Conservation (phyloP, 2,113 vertebrate genomes). For the Antidorcas marsupialis region DNA sequence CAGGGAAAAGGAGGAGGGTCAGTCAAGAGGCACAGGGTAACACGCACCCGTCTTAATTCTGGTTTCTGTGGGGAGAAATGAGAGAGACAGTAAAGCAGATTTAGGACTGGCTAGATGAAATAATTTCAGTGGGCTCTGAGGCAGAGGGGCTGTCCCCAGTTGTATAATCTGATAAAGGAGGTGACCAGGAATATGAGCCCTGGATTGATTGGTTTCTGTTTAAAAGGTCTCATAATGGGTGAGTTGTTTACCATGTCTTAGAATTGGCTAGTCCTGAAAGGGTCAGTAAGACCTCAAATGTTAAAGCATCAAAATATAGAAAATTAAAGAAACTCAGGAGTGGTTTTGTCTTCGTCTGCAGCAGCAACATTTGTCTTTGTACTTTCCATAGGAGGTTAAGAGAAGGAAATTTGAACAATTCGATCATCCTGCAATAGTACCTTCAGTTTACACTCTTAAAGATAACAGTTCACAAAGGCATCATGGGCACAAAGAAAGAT, state of each 20-base stretch:
- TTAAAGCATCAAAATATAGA: not conserved
- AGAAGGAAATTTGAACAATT: not conserved
- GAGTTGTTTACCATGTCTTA: not conserved
- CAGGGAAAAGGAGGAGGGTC: not conserved
- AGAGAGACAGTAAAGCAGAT: not conserved
- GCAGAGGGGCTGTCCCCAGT: not conserved
- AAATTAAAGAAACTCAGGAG: not conserved
- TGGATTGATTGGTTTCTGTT: not conserved
- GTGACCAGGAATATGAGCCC: not conserved
- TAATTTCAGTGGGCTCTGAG: not conserved
- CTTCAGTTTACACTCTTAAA: not conserved
- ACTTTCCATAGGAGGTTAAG: not conserved
- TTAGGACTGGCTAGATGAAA: not conserved
- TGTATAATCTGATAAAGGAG: not conserved
- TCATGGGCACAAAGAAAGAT: not conserved
- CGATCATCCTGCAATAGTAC: not conserved
- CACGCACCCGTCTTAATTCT: not conserved
- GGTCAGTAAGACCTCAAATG: not conserved
- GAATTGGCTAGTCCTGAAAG: not conserved
- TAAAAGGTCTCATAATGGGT: not conserved
- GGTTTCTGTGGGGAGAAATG: not conserved
- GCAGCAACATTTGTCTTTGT: not conserved
- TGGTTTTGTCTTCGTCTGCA: not conserved
- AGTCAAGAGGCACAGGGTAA: not conserved
- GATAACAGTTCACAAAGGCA: not conserved